Evolutionary conservation across 2,113 vertebrate genomes (phyloP), one percentile per base, ranked within the genome.

Genomic region (Tachuris rubrigastra): DNA sequence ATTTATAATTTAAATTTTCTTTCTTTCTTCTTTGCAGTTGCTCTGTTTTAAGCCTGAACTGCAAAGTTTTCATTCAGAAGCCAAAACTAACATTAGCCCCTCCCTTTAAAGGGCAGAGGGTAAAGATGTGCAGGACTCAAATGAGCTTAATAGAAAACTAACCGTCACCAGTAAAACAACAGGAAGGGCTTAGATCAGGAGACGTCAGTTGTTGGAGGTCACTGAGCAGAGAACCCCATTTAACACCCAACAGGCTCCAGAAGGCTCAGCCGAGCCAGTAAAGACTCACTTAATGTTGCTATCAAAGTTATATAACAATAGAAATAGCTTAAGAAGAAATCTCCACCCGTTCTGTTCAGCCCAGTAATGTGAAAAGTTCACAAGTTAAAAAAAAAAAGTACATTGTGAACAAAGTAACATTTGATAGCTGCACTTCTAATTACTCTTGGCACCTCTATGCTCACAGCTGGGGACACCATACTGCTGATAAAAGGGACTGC

Each of bases 81-180:
- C 97, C 97, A 96, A 96, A 97, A 96, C 75, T 85, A 90, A 96
- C 96, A 96, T 76, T 82, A 89, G 96, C 86, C 95, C 96, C 93
- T 96, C 96, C 95, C 96, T 96, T 96, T 94, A 96, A 95, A 96
- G 95, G 95, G 96, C 95, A 96, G 92, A 97, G 96, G 96, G 95
- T 97, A 94, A 97, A 96, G 96, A 94, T 97, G 93, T 96, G 96
- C 96, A 94, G 88, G 90, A 79, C 96, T 94, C 95, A 96, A 97
- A 97, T 95, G 95, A 96, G 96, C 88, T 96, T 97, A 96, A 96
- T 96, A 97, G 96, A 97, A 97, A 96, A 95, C 95, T 75, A 95
- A 89, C 73, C n/a, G 1, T 85, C 96, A 87, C 86, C 95, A 96
- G 93, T 93, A 35, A 79, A 97, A 96, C 96, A 96, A 97, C 96